Evolutionary conservation across 2,797 vertebrate genomes (phyloP).

Genomic region (Protosalanx chinensis): DNA sequence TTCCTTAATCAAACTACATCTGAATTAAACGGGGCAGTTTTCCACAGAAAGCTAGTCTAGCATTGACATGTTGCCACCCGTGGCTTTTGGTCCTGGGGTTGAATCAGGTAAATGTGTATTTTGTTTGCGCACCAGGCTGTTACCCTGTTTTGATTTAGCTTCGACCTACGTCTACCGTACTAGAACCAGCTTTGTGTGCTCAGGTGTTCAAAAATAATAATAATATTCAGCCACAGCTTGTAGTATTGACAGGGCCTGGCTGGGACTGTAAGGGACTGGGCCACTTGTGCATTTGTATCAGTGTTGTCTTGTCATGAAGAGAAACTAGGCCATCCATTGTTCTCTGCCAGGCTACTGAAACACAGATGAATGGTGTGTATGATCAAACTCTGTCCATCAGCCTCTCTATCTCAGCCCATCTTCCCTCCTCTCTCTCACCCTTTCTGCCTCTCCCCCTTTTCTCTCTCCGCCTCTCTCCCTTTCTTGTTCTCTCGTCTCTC

Average conservation of each 20-base stretch:
- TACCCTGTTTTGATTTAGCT: constrained; percentile 8
- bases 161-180: background rate
- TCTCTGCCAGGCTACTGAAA: constrained; percentile 32
- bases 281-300: constrained; percentile 32
- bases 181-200: constrained; percentile 5
- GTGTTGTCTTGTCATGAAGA: constrained; percentile 32
- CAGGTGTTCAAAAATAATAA: constrained; percentile 32
- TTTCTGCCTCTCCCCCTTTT: background rate
- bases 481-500: background rate
- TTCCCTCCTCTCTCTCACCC: constrained; percentile 13
- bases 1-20: no score
- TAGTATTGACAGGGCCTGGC: constrained; percentile 47
- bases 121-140: constrained; percentile 29
- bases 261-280: constrained; percentile 24
- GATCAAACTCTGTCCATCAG: background rate
- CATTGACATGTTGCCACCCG: background rate
- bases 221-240: constrained; percentile 33
- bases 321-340: constrained; percentile 49
- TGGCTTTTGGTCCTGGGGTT: constrained; percentile 14
- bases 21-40: no score
- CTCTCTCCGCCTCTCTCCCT: background rate
- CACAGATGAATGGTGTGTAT: constrained; percentile 33
- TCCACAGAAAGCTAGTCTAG: background rate
- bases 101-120: constrained; percentile 23
- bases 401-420: background rate